phyloP scores from a whole-genome alignment of 2,888 invertebrate genomes.

The Agrochola macilenta region DNA sequence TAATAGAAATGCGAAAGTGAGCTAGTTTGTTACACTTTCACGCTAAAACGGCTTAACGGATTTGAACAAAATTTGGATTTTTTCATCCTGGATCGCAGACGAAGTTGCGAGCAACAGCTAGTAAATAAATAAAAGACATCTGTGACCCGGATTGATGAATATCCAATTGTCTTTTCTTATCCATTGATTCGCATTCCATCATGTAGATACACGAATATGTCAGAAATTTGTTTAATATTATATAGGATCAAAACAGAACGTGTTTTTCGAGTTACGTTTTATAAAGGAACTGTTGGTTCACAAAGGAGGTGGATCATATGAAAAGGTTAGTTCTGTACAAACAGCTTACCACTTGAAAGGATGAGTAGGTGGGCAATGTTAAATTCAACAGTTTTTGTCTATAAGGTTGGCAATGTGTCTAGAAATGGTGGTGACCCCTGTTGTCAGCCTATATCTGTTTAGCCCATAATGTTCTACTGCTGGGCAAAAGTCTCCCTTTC shows the following conservation, averaged over 20 bases:
- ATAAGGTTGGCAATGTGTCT: neutral
- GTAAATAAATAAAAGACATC: constrained; percentile 6
- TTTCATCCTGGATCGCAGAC: too few species aligned
- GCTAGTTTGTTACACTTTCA: too few species aligned
- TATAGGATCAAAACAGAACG: constrained; percentile 31
- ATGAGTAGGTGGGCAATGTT: too few species aligned
- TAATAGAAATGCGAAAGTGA: too few species aligned
- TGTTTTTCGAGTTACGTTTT: constrained; percentile 42
- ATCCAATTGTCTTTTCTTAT: constrained; percentile 31
- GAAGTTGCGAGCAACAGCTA: too few species aligned
- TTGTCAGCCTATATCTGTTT: neutral
- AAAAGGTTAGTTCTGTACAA: neutral
- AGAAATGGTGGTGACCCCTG: neutral
- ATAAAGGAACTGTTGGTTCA: constrained; percentile 13
- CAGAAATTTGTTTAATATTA: constrained; percentile 43
- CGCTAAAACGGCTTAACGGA: too few species aligned
- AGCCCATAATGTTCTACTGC: too few species aligned
- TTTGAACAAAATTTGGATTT: too few species aligned
- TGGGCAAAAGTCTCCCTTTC: too few species aligned
- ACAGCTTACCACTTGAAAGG: neutral
- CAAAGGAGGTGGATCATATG: neutral
- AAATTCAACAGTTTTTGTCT: too few species aligned
- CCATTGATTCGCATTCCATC: constrained; percentile 30
- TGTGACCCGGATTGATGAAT: constrained; percentile 23
- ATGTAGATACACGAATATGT: constrained; percentile 42